Evolutionary conservation across 2,888 invertebrate species (phyloP), one percentile per base, ranked within the genome.

Genomic region (Lamellibrachia satsuma): DNA sequence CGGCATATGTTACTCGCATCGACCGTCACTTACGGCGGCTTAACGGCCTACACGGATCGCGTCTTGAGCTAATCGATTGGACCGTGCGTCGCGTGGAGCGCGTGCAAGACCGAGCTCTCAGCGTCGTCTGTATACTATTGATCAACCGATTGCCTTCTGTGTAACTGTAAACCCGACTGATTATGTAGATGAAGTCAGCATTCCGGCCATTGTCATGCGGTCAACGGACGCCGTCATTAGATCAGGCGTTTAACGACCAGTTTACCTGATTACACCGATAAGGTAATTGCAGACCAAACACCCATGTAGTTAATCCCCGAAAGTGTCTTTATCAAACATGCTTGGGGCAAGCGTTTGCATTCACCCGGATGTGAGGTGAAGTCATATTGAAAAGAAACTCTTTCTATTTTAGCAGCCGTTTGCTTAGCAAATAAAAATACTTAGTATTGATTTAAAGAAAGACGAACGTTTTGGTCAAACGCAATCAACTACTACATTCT

Each of bases 241-340:
- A 75, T 75, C 75, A 75, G n/a, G 75, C 75, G 75, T 75, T 75
- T 75, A 75, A 75, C 15, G 6, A 75, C 75, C 75, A 22, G 75
- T 75, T 75, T 75, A 75, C 75, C 75, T 75, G 75, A 75, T 75
- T 75, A n/a, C 75, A 75, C 15, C 75, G 75, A 75, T 75, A 75
- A 75, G 6, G 75, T 75, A 75, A 75, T 75, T 75, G 75, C 75
- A 75, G 15, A n/a, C n/a, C 75, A 15, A n/a, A 75, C 75, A 75
- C 75, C 75, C 75, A 39, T 39, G 39, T 39, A 22, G 75, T 75
- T 75, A 75, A 75, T 75, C 75, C 22, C n/a, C 22, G 75, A 22
- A 15, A 75, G 75, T 75, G 75, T 75, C 22, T 75, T 75, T 75
- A 75, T 75, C 2, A 22, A 75, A 75, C 22, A 22, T 22, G 22